phyloP scores from a whole-genome alignment of 2,113 vertebrate species.

The Rhadina sibilatrix region DNA sequence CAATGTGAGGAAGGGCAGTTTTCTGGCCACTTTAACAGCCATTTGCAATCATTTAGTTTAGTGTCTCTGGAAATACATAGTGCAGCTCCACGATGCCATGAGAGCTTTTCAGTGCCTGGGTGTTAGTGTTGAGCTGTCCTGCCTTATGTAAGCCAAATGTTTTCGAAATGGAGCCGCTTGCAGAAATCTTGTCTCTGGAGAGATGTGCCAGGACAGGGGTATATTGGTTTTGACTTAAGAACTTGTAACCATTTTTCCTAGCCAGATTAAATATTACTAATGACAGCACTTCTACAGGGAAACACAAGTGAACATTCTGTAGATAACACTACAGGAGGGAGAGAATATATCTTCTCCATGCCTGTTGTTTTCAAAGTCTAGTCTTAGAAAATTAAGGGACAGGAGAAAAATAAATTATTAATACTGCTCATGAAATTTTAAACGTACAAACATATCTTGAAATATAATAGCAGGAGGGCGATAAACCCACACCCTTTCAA shows the following conservation, averaged over 20 bases:
- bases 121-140: background rate
- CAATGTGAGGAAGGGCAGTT: background rate
- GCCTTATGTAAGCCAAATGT: background rate
- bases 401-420: conserved; percentile 55
- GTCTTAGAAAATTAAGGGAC: conserved; percentile 63
- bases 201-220: background rate
- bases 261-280: conserved; percentile 26
- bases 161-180: background rate
- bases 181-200: background rate
- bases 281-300: background rate
- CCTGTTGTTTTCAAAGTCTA: conserved; percentile 29
- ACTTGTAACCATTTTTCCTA: conserved; percentile 13
- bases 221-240: conserved; percentile 16
- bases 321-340: background rate
- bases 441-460: conserved; percentile 36
- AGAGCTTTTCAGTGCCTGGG: background rate
- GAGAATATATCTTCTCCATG: background rate
- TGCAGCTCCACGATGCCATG: background rate
- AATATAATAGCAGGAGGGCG: conserved; percentile 50
- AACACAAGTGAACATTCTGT: background rate
- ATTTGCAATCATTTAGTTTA: background rate
- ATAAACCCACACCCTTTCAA: conserved; percentile 18
- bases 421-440: conserved; percentile 57
- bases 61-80: background rate
- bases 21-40: background rate